Base-by-base conservation (phyloP, 2,888 invertebrate species). In the Buathra laborator region DNA sequence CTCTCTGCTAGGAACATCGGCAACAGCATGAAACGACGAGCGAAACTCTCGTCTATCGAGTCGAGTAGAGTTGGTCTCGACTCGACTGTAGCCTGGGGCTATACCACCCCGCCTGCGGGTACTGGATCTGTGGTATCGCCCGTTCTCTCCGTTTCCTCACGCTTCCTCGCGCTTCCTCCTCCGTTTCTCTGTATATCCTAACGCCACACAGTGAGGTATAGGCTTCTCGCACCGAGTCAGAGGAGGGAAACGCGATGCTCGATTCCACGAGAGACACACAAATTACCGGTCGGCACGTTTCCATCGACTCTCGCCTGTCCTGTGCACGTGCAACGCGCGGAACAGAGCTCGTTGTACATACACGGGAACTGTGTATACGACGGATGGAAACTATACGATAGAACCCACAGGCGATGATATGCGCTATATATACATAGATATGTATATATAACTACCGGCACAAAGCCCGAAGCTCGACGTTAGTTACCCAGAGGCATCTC, bases 1-100 rank as follows among this genome's bases (percentile, higher is more conserved):
- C 37, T 9, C 9, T 5, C 37, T 37, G 37, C 37, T 83, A 44
- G 71, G 56, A 74, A 81, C 66, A 82, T 67, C 75, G 56, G 62
- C 56, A 44, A 51, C 83, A 80, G 75, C 77, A 77, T 76, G 84
- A 83, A 84, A 77, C 75, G 74, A 70, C 74, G 79, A 71, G 79
- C 76, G 56, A 72, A 46, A 75, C 78, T 64, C 56, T 78, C 71
- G 44, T 75, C 66, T 74, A 66, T 80, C 67, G 59, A 81, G 59
- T 77, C 72, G 71, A 84, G 77, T 77, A 71, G 71, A 77, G 76
- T 76, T 72, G 16, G 62, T 29, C 29, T 10, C 72, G 53, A 67
- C 29, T 77, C 68, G 67, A 59, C 68, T 16, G 37, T 51, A 51
- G 48, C 64, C 75, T 66, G 3, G 9, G 68, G 68, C 77, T 48